phyloP scores from a whole-genome alignment of 2,113 vertebrate genomes.

The Pedionomus torquatus region DNA sequence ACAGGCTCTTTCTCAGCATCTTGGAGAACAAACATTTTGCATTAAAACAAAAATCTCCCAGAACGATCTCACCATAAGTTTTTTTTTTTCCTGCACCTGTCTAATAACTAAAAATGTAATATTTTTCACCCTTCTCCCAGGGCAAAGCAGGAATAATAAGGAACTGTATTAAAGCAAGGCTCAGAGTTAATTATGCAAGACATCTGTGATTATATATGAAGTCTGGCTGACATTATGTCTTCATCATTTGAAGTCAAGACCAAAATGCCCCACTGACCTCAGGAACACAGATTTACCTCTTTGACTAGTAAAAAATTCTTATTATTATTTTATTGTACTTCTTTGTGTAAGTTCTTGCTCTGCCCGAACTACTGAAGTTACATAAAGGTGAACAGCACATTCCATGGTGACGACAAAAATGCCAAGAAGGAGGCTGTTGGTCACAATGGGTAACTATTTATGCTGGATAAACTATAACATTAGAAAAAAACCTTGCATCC shows the following conservation, averaged over 20 bases:
- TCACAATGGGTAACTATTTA: background rate
- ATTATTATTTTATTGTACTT: background rate
- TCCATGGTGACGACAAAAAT: background rate
- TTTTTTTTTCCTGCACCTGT: background rate
- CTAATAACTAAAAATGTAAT: background rate
- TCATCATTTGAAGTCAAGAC: background rate
- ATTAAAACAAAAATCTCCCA: background rate
- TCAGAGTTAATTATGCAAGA: background rate
- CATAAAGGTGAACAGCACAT: background rate
- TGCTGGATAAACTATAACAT: background rate
- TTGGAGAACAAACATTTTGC: background rate
- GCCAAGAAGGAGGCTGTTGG: background rate
- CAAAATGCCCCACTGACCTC: background rate
- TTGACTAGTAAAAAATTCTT: background rate
- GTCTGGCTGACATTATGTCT: background rate
- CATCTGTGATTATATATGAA: background rate
- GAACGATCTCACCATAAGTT: background rate
- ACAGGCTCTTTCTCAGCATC: background rate
- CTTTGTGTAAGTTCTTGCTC: background rate
- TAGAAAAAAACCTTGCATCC: background rate
- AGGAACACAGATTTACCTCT: background rate
- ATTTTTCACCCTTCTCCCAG: background rate
- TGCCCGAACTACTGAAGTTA: background rate
- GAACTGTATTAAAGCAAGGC: background rate
- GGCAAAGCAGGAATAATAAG: background rate